Percentiles rank a stretch among this genome's conserved stretches.
phyloP scores from a whole-genome alignment of 2,888 invertebrate species.

The Nipponacmea schrenckii region DNA sequence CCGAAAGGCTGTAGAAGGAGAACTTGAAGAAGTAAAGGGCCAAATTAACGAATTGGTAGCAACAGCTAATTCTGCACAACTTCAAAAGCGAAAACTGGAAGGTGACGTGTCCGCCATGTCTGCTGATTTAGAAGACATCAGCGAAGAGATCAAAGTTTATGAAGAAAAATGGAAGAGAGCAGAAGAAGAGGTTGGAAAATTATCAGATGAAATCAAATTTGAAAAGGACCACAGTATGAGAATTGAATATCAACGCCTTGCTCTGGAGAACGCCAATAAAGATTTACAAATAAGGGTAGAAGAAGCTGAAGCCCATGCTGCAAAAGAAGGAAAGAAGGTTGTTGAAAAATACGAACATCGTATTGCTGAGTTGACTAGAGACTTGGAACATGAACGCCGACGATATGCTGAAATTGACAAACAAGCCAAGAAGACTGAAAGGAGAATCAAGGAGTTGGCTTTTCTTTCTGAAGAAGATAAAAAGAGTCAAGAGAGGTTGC shows the following conservation, averaged over 20 bases:
- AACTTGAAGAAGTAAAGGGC: background rate
- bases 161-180: background rate
- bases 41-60: background rate
- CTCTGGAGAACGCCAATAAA: background rate
- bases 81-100: background rate
- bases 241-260: background rate
- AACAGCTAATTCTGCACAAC: background rate
- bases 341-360: background rate
- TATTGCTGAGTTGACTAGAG: background rate
- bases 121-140: background rate
- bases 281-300: background rate
- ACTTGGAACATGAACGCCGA: background rate
- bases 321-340: background rate
- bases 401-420: background rate
- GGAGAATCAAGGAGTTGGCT: background rate
- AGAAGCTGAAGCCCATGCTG: background rate
- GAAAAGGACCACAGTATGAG: conserved; percentile 1
- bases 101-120: background rate
- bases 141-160: background rate
- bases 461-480: conserved; percentile 2
- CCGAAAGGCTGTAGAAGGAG: background rate
- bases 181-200: background rate
- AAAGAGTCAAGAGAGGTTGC: background rate
- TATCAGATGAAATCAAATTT: background rate
- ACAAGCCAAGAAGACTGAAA: background rate